Conservation (phyloP, 1,140 invertebrate genomes). For the Drosophila sturtevanti region DNA sequence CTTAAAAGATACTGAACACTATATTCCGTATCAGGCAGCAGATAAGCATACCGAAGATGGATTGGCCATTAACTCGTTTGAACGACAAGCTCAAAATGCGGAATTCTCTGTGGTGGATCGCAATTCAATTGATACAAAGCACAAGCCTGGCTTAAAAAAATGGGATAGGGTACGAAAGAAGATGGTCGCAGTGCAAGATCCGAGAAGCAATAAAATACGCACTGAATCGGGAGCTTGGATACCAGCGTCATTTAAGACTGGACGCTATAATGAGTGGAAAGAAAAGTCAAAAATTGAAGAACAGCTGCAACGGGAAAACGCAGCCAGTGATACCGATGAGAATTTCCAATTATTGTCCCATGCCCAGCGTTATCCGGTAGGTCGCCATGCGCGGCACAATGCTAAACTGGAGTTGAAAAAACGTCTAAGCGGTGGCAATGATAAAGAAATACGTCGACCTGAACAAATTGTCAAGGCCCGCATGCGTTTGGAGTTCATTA, state of each 20-base stretch:
- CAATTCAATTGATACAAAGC: constrained; percentile 85
- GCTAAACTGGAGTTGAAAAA: constrained; percentile 85
- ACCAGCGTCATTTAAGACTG: constrained; percentile 95
- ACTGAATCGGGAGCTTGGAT: constrained; percentile 98
- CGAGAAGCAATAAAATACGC: constrained; percentile 91
- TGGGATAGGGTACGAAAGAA: constrained; percentile 97
- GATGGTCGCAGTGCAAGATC: constrained; percentile 90
- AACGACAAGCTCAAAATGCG: constrained; percentile 87
- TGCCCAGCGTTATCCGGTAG: constrained; percentile 83
- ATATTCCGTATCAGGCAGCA: constrained; percentile 92
- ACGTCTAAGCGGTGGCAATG: constrained; percentile 69
- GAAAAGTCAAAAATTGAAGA: constrained; percentile 90
- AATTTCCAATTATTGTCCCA: constrained; percentile 65
- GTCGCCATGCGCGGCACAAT: constrained; percentile 86
- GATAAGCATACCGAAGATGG: constrained; percentile 95
- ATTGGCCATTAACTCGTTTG: constrained; percentile 91
- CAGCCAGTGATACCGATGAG: constrained; percentile 84
- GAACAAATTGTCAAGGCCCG: constrained; percentile 89
- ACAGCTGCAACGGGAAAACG: constrained; percentile 84
- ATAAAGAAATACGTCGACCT: constrained; percentile 86
- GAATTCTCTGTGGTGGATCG: constrained; percentile 92
- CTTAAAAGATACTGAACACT: constrained; percentile 89
- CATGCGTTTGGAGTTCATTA: constrained; percentile 77
- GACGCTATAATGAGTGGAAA: constrained; percentile 94
- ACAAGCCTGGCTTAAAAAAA: constrained; percentile 85